A percentile compares a stretch with the other conserved stretches of the same genome.
phyloP scores from a whole-genome alignment of 2,797 vertebrate genomes.

The Sternotherus odoratus region DNA sequence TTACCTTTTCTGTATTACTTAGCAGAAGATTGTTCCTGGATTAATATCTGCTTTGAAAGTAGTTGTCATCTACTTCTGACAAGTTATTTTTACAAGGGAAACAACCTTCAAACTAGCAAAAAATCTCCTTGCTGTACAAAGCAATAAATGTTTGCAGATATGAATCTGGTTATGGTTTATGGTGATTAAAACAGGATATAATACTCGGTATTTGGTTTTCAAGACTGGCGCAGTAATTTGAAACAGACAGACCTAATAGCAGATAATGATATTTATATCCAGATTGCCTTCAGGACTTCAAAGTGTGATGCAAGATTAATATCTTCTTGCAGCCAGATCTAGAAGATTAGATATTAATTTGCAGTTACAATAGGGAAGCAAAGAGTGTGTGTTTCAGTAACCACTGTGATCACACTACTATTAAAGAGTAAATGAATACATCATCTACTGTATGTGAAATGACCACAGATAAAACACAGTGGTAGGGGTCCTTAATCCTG shows the following conservation, averaged over 20 bases:
- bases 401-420: background rate
- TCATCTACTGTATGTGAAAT: background rate
- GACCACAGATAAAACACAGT: background rate
- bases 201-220: background rate
- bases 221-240: background rate
- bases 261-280: background rate
- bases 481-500: background rate
- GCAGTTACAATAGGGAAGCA: background rate
- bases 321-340: background rate
- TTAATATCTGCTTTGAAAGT: conserved; percentile 49
- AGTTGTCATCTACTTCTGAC: conserved; percentile 12
- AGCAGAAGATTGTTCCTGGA: conserved; percentile 19
- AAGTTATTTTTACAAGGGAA: conserved; percentile 45
- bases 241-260: background rate
- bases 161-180: conserved; percentile 21
- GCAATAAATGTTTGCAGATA: conserved; percentile 52
- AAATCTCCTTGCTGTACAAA: conserved; percentile 1
- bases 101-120: conserved; percentile 50
- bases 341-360: background rate
- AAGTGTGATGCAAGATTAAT: background rate
- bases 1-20: conserved; percentile 13
- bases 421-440: background rate
- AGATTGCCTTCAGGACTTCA: background rate
- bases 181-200: conserved; percentile 57
- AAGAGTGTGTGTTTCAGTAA: background rate